Conservation (phyloP, 2,888 invertebrate species). For the Eristalis tenax region DNA sequence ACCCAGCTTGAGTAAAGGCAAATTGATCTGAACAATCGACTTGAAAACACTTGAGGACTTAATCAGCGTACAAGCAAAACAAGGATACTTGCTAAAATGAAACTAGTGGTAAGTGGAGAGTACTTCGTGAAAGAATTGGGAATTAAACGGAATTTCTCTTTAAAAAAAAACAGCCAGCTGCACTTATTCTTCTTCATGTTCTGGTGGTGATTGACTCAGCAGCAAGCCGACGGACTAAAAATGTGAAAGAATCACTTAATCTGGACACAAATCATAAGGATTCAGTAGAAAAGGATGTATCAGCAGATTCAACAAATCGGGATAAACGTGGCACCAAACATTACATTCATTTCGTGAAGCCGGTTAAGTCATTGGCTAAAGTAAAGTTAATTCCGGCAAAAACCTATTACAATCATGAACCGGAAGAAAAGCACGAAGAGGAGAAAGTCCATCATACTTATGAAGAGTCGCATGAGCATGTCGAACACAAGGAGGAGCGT, state of each 20-base stretch:
- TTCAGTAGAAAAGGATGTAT: not conserved
- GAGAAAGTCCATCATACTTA: constrained; percentile 76
- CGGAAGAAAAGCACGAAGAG: constrained; percentile 68
- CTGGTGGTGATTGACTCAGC: constrained; percentile 31
- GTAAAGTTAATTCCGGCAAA: constrained; percentile 67
- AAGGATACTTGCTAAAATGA: constrained; percentile 54
- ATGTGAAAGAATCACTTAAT: constrained; percentile 50
- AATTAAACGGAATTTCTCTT: not conserved
- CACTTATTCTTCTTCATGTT: constrained; percentile 47
- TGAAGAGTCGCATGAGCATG: constrained; percentile 79
- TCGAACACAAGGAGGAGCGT: constrained; percentile 73
- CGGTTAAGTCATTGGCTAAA: constrained; percentile 73
- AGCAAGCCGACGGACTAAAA: constrained; percentile 52
- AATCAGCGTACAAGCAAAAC: not conserved
- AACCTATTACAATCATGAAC: constrained; percentile 65
- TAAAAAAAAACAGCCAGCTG: constrained; percentile 29
- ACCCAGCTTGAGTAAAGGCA: constrained; percentile 12
- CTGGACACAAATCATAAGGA: constrained; percentile 11
- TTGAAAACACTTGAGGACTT: constrained; percentile 17
- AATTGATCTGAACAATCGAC: constrained; percentile 43
- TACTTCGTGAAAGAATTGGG: not conserved
- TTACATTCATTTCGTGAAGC: constrained; percentile 74
- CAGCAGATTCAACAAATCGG: constrained; percentile 46
- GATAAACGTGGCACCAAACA: constrained; percentile 75
- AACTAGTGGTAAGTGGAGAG: constrained; percentile 53